These are phyloP conservation scores for Micrastur ruficollis DNA, from an alignment of 2,797 vertebrate species.

Conservation along the genomic window DNA sequence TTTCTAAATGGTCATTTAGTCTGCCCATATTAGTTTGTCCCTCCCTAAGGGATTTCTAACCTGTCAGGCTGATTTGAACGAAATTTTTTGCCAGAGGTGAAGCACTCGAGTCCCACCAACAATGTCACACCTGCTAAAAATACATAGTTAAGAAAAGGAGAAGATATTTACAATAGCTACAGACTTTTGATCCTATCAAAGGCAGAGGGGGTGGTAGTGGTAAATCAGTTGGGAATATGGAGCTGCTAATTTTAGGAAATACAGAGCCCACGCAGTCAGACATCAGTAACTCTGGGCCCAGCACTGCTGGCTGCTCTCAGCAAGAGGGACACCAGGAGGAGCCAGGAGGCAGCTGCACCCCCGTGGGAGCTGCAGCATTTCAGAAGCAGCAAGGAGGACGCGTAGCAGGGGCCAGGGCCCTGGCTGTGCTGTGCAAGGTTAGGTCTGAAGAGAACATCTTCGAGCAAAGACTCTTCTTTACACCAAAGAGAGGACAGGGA, in stretches of 20 bases:
- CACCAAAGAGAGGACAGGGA: neutral
- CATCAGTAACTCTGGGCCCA: neutral
- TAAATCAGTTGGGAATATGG: neutral
- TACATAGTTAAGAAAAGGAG: neutral
- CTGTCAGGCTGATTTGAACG: neutral
- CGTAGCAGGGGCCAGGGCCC: neutral
- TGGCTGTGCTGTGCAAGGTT: neutral
- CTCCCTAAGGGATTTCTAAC: neutral
- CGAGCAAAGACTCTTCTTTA: neutral
- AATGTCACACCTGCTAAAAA: neutral
- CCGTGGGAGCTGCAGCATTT: neutral
- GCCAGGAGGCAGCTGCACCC: neutral
- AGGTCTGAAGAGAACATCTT: neutral
- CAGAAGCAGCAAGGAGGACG: neutral
- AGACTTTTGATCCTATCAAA: neutral
- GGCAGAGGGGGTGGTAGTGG: too few species aligned
- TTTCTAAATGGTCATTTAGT: neutral
- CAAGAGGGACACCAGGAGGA: too few species aligned
- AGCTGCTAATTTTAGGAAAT: neutral
- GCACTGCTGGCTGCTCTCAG: neutral
- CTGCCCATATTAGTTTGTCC: neutral
- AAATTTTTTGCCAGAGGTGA: neutral
- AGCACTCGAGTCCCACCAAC: neutral
- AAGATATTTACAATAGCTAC: neutral
- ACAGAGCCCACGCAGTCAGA: neutral